A percentile compares a stretch with the other conserved stretches of the same genome.
Evolutionary conservation across 2,888 invertebrate genomes (phyloP).

Genomic region (Pyrgus malvae): DNA sequence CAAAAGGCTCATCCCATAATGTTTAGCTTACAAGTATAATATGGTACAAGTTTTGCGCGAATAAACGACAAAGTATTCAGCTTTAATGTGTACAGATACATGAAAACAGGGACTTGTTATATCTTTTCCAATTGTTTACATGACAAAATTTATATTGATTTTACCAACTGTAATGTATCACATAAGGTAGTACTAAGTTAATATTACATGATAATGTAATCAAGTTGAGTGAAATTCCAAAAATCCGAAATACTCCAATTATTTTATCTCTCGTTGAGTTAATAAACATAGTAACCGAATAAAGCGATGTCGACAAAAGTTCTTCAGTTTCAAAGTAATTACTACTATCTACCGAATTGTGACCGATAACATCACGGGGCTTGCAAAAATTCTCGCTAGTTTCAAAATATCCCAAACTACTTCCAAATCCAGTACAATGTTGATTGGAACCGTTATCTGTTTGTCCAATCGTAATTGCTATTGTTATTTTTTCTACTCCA

Average conservation of each 20-base stretch:
- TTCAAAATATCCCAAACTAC: slow-evolving; percentile 2
- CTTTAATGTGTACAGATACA: neutral
- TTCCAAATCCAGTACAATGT: slow-evolving; percentile 19
- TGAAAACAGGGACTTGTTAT: neutral
- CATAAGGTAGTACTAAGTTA: too few relatives aligned
- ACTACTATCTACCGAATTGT: slow-evolving; percentile 7
- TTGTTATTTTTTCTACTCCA: slow-evolving; percentile 22
- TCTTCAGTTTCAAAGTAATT: slow-evolving; percentile 1
- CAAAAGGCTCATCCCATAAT: neutral
- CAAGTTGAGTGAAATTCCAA: too few relatives aligned
- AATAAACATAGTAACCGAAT: neutral
- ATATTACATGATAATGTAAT: too few relatives aligned
- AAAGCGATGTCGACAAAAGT: neutral
- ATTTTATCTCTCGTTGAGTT: too few relatives aligned
- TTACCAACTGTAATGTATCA: too few relatives aligned
- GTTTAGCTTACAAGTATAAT: neutral
- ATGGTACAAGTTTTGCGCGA: neutral
- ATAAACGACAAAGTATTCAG: too few relatives aligned
- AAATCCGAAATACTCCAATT: too few relatives aligned
- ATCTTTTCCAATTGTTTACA: too few relatives aligned
- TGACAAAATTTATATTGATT: too few relatives aligned
- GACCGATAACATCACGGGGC: slow-evolving; percentile 1
- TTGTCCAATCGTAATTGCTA: slow-evolving; percentile 32
- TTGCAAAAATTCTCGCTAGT: neutral
- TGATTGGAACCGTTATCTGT: slow-evolving; percentile 30